Evolutionary conservation across 1,140 invertebrate genomes (phyloP).

Genomic region (Druon quercuslanigerum): DNA sequence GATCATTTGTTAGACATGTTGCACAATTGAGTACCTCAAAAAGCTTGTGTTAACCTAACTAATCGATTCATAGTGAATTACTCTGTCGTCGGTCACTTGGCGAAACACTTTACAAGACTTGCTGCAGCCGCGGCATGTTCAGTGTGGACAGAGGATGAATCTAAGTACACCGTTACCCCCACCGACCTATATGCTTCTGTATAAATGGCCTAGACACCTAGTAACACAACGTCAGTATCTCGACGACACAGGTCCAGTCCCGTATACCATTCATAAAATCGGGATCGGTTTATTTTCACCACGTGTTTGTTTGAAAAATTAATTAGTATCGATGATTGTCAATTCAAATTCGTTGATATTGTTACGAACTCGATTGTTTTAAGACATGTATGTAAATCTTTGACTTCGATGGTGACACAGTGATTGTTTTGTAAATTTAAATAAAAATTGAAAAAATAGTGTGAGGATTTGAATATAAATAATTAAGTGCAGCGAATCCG

Average conservation of each 20-base stretch:
- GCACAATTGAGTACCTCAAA: no score
- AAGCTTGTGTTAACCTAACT: neutral
- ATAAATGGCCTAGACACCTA: slow-evolving; percentile 74
- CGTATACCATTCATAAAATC: slow-evolving; percentile 36
- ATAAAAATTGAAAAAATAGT: no score
- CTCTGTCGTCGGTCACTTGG: neutral
- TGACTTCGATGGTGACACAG: no score
- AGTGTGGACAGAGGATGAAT: slow-evolving; percentile 45
- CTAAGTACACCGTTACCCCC: slow-evolving; percentile 62
- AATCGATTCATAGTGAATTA: neutral
- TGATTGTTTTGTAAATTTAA: no score
- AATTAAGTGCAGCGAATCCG: neutral
- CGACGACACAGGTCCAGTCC: slow-evolving; percentile 55
- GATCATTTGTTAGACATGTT: no score
- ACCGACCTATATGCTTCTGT: slow-evolving; percentile 72
- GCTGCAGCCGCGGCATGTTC: slow-evolving; percentile 11
- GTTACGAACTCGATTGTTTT: no score
- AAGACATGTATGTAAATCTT: no score
- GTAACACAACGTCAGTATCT: slow-evolving; percentile 68
- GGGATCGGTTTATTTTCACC: neutral
- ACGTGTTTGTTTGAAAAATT: neutral
- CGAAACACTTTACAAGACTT: slow-evolving; percentile 30
- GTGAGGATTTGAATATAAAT: neutral
- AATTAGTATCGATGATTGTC: no score
- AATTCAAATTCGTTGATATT: no score